phyloP scores from a whole-genome alignment of 2,797 vertebrate genomes.

The Micrastur ruficollis region DNA sequence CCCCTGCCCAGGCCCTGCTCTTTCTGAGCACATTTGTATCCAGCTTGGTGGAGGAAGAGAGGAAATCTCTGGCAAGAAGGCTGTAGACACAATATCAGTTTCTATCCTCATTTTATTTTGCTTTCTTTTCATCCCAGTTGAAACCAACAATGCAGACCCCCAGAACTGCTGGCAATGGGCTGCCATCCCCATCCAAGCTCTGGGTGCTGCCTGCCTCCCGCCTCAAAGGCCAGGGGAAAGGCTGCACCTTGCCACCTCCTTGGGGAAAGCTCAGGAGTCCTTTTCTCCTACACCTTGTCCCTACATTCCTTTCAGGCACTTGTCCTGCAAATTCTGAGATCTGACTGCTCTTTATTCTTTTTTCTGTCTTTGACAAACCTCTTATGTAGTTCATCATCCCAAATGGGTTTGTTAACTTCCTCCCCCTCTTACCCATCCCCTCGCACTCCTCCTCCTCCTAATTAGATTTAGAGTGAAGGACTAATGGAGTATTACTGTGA shows the following conservation, averaged over 20 bases:
- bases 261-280: background rate
- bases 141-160: background rate
- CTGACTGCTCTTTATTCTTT: background rate
- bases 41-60: background rate
- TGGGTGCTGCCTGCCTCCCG: background rate
- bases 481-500: slow-evolving; percentile 60
- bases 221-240: background rate
- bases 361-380: background rate
- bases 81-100: background rate
- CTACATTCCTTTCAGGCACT: background rate
- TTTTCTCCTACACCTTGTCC: background rate
- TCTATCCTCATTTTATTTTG: background rate
- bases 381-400: background rate
- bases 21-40: background rate
- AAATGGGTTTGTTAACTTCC: slow-evolving; percentile 27
- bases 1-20: background rate
- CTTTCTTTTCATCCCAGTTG: background rate
- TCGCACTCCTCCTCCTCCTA: background rate
- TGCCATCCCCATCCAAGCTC: background rate
- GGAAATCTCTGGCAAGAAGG: background rate
- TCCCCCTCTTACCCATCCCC: background rate
- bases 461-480: slow-evolving; percentile 64
- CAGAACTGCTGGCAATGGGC: background rate
- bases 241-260: background rate
- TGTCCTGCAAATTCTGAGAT: background rate